These are phyloP conservation scores for Heteromormyrus szaboi DNA, from an alignment of 2,797 vertebrate species.

Conservation along the genomic window DNA sequence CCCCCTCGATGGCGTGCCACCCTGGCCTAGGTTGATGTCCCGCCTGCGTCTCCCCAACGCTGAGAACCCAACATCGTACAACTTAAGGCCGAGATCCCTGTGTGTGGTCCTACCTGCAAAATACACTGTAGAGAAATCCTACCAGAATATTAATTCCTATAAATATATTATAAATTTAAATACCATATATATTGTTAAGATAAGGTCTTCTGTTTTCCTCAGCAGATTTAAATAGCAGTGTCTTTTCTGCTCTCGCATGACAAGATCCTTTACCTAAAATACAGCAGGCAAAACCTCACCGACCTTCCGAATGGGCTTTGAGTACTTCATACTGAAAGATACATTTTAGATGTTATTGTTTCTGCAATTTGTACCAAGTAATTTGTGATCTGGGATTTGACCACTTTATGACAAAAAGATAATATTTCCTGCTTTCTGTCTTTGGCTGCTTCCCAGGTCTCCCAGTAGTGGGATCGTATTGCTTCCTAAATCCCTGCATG, in stretches of 20 bases:
- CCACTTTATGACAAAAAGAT: conserved; percentile 13
- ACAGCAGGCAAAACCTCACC: background rate
- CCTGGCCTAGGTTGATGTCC: background rate
- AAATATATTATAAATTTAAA: background rate
- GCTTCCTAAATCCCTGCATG: conserved; percentile 7
- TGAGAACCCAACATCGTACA: background rate
- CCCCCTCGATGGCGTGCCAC: background rate
- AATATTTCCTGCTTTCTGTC: conserved; percentile 1
- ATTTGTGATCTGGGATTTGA: conserved; percentile 16
- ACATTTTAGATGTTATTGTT: conserved; percentile 12
- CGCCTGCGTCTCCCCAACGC: background rate
- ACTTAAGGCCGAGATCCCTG: background rate
- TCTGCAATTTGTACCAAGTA: conserved; percentile 7
- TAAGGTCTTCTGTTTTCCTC: background rate
- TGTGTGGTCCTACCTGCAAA: background rate
- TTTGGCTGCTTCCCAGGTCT: conserved; percentile 7
- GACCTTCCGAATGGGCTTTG: background rate
- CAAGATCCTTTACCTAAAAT: background rate
- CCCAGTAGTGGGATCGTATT: conserved; percentile 9
- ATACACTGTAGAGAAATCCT: background rate
- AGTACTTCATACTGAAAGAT: background rate
- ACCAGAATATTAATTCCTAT: background rate
- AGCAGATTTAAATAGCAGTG: background rate
- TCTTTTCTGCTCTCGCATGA: background rate
- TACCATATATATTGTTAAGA: background rate